A percentile compares a stretch with the other conserved stretches of the same genome.
Conservation (phyloP, 1,140 invertebrate species). For the Thaumatotibia leucotreta region DNA sequence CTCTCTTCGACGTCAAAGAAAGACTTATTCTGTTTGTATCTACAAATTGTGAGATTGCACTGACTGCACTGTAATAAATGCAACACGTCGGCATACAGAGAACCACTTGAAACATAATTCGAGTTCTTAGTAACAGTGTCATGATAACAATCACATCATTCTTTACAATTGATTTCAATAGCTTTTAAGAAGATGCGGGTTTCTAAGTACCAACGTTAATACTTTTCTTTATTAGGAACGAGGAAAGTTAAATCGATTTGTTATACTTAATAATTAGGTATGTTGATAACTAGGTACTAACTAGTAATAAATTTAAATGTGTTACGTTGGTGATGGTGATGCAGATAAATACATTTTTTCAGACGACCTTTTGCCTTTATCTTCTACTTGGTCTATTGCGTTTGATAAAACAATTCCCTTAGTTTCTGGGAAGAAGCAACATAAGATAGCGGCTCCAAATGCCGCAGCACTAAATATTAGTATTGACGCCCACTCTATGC, state of each 20-base stretch:
- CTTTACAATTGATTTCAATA: neutral
- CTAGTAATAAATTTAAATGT: neutral
- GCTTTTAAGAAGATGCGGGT: neutral
- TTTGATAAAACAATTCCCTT: conserved; percentile 51
- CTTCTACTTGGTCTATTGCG: conserved; percentile 50
- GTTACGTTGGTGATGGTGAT: neutral
- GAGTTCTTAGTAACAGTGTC: neutral
- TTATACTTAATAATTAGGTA: neutral
- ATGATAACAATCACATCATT: neutral
- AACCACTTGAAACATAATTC: neutral
- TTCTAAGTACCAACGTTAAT: neutral
- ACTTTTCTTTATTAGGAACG: neutral
- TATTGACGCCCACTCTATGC: conserved; percentile 54
- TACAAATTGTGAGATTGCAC: neutral
- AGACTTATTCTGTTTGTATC: neutral
- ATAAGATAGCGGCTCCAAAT: conserved; percentile 43
- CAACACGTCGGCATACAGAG: neutral
- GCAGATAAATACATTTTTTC: neutral
- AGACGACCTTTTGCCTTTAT: conserved; percentile 4
- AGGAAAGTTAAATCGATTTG: too few relatives aligned
- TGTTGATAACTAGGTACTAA: neutral
- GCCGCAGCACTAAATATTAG: conserved; percentile 48
- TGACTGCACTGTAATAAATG: neutral
- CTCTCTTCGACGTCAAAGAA: neutral
- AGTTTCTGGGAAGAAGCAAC: conserved; percentile 57